Evolutionary conservation across 1,140 invertebrate genomes (phyloP).

Genomic region (Penaeus indicus): DNA sequence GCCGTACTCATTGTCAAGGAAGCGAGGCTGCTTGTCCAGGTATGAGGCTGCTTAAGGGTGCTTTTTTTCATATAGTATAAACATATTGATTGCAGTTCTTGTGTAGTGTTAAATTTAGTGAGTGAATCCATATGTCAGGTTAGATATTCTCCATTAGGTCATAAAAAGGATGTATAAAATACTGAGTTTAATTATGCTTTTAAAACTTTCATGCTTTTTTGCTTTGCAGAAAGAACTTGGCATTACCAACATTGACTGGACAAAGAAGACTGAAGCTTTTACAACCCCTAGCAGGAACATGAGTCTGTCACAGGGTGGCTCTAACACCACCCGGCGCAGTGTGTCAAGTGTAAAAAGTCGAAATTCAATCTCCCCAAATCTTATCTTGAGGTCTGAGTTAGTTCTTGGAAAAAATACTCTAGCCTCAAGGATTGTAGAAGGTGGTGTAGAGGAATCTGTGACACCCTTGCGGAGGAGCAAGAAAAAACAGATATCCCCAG

Average conservation of each 20-base stretch:
- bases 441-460: not conserved
- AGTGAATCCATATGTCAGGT: too few relatives aligned
- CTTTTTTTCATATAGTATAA: not conserved
- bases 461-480: constrained; percentile 28
- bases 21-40: constrained; percentile 80
- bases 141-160: too few relatives aligned
- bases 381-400: not conserved
- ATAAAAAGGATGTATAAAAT: not conserved
- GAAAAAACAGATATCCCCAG: not conserved
- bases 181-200: not conserved
- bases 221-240: constrained; percentile 73
- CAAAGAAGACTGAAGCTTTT: constrained; percentile 31
- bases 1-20: constrained; percentile 84
- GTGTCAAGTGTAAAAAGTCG: constrained; percentile 1
- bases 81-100: too few relatives aligned
- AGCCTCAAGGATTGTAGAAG: not conserved
- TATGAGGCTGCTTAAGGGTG: constrained; percentile 47
- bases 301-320: not conserved
- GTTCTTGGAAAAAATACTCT: not conserved
- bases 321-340: not conserved
- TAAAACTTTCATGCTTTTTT: constrained; percentile 1
- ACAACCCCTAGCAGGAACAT: constrained; percentile 28
- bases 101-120: too few relatives aligned
- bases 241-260: constrained; percentile 68
- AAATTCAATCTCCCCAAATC: constrained; percentile 1